Base-by-base conservation (phyloP, 2,888 invertebrate genomes). In the Ophioninae sp. region DNA sequence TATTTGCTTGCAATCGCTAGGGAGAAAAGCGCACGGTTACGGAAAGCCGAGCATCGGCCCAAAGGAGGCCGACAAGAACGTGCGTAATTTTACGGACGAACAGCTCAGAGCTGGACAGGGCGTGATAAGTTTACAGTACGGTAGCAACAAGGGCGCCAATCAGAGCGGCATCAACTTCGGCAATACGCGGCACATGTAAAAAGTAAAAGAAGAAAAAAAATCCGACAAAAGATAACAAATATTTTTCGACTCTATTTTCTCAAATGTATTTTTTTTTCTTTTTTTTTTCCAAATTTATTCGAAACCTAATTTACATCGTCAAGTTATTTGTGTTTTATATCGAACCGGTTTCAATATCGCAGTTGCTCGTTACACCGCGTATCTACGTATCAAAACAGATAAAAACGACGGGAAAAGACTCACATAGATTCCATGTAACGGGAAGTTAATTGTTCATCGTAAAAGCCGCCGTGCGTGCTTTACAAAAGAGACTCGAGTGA, bases 141-240 rank as follows among this genome's bases (percentile, higher is more conserved):
- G 99, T 82, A 97, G 98, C 90, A 99, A 99, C 95, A 99, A 99
- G 94, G 99, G 99, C 41, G 99, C 99, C 89, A 98, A 95, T 92
- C 99, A 99, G 93, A 97, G 98, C 87, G 99, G 99, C 81, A 97
- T 99, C 93, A 99, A 97, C 93, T 98, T 99, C 90, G 99, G 99
- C 88, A 98, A 98, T 94, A 98, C 98, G 90, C 95, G 99, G 93
- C 99, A 99, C 94, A 98, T 98, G 98, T 98, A 96, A 96, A 94
- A 67, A 59, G n/a, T n/a, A 61, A 20, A 30, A 65, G 13, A 17
- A 50, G 17, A 8, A 44, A 44, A 44, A 10, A 44, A 23, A 30
- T 30, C 6, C 6, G n/a, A 57, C 57, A 59, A 59, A 21, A 20
- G 8, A 0, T n/a, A 72, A 65, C 23, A 10, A 23, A 56, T 62